Conservation (phyloP, 1,140 invertebrate genomes). For the Aphidius ervi region DNA sequence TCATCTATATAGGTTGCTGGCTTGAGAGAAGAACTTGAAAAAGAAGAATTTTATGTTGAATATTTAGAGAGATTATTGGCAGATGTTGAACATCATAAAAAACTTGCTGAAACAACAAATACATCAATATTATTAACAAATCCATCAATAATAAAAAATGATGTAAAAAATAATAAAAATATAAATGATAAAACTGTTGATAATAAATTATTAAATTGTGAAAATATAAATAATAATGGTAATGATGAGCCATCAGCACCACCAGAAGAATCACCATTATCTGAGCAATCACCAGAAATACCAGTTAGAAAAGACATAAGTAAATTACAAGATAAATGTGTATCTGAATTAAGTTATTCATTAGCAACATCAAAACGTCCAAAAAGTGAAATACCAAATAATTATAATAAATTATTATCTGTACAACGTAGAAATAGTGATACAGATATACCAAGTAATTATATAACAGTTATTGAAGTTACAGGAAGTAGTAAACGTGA, state of each 20-base stretch:
- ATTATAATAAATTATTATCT: conserved; percentile 47
- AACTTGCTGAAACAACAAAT: conserved; percentile 37
- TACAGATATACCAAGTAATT: conserved; percentile 64
- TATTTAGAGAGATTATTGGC: conserved; percentile 78
- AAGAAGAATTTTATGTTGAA: conserved; percentile 86
- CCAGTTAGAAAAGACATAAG: conserved; percentile 46
- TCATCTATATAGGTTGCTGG: conserved; percentile 55
- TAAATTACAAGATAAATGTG: conserved; percentile 50
- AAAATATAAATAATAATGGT: neutral
- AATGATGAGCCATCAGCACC: neutral
- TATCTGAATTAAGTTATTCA: conserved; percentile 49
- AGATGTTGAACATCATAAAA: conserved; percentile 74
- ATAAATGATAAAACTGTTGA: no score
- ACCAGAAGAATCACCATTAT: conserved; percentile 11
- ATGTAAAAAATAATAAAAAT: no score
- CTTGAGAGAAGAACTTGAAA: conserved; percentile 78
- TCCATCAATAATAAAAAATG: neutral
- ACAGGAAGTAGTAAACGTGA: conserved; percentile 57
- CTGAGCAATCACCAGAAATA: conserved; percentile 27
- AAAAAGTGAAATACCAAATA: conserved; percentile 49
- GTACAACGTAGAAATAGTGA: conserved; percentile 47
- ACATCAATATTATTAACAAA: neutral
- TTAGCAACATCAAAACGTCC: conserved; percentile 43
- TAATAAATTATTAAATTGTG: neutral
- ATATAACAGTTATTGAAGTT: conserved; percentile 85